Conservation (phyloP, 2,888 invertebrate species). For the Acanthosoma haemorrhoidale region DNA sequence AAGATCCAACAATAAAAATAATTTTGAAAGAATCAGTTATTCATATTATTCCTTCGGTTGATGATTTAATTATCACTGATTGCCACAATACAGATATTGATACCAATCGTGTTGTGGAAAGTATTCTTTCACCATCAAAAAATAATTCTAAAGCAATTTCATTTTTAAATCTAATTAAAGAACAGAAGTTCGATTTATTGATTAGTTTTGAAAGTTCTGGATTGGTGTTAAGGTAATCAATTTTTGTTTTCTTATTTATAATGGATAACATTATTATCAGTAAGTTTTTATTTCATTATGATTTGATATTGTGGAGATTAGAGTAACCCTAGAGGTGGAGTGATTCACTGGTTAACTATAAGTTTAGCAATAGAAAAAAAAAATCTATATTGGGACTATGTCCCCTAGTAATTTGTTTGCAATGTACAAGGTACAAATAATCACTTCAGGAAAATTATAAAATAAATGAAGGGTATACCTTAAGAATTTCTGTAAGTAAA, state of each 20-base stretch:
- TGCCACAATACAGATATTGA: slow-evolving; percentile 38
- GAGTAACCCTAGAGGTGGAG: background rate
- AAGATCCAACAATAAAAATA: slow-evolving; percentile 59
- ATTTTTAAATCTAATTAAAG: slow-evolving; percentile 59
- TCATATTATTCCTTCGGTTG: slow-evolving; percentile 70
- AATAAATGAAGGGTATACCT: too few species aligned
- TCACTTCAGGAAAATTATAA: too few species aligned
- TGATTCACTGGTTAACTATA: background rate
- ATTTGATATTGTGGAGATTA: background rate
- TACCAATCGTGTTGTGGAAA: slow-evolving; percentile 37
- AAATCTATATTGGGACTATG: too few species aligned
- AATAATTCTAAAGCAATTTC: slow-evolving; percentile 50
- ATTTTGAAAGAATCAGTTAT: slow-evolving; percentile 68
- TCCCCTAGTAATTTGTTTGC: too few species aligned
- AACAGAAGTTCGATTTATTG: slow-evolving; percentile 48
- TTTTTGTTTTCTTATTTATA: too few species aligned
- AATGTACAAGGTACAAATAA: too few species aligned
- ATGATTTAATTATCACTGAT: slow-evolving; percentile 45
- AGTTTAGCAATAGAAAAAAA: too few species aligned
- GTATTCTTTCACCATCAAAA: slow-evolving; percentile 37
- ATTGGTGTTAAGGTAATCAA: slow-evolving; percentile 39
- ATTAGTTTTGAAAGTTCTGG: slow-evolving; percentile 42
- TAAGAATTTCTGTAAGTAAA: too few species aligned
- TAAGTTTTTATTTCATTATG: background rate
- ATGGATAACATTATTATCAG: too few species aligned